phyloP scores from a whole-genome alignment of 1,140 invertebrate species.

The Leptinotarsa defecta region DNA sequence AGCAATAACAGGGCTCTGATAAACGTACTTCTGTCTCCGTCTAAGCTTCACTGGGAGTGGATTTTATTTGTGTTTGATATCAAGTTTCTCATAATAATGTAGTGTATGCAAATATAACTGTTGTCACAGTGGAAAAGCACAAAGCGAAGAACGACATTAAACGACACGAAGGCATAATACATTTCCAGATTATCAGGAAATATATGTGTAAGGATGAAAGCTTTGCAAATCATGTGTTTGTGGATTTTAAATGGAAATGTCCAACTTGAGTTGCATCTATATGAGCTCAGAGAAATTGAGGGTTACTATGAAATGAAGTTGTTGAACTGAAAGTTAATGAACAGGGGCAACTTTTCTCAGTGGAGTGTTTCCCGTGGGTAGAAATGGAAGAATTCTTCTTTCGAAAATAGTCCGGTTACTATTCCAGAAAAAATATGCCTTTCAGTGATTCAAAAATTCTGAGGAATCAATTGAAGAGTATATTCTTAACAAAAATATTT shows the following conservation, averaged over 20 bases:
- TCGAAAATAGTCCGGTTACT: too few species aligned
- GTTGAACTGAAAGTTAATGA: too few species aligned
- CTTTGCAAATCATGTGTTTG: slow-evolving; percentile 28
- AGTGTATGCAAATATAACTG: slow-evolving; percentile 24
- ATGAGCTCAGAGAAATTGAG: not conserved
- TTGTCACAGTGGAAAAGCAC: slow-evolving; percentile 27
- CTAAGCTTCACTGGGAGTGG: not conserved
- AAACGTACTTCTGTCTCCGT: not conserved
- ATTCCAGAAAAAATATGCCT: too few species aligned
- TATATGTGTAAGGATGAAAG: slow-evolving; percentile 23
- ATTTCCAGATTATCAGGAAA: slow-evolving; percentile 26
- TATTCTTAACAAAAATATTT: too few species aligned
- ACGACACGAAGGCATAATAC: slow-evolving; percentile 28
- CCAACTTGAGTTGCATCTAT: not conserved
- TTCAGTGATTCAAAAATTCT: too few species aligned
- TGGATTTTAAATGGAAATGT: slow-evolving; percentile 23
- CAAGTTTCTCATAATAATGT: slow-evolving; percentile 19
- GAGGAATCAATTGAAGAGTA: too few species aligned
- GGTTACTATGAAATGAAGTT: too few species aligned
- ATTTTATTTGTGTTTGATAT: slow-evolving; percentile 19
- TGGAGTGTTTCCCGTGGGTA: too few species aligned
- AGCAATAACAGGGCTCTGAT: too few species aligned
- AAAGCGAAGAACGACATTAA: slow-evolving; percentile 29
- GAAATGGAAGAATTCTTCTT: too few species aligned
- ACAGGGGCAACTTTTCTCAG: too few species aligned